Conservation (phyloP, 2,113 vertebrate genomes). For the Pelecanus crispus region DNA sequence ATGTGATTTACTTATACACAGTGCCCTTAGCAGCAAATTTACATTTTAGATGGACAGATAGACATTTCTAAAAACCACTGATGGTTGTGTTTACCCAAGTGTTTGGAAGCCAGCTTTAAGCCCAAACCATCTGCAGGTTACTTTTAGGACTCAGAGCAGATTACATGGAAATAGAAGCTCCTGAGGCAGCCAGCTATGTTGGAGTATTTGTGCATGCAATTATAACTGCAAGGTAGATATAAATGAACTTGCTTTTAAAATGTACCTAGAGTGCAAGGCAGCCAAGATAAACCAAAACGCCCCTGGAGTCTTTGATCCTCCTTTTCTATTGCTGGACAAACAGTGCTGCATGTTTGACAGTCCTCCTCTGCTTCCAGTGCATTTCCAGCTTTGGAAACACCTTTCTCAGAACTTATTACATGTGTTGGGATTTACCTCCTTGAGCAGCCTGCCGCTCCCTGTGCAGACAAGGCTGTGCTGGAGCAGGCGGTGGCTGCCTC, state of each 20-base stretch:
- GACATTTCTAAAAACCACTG: not conserved
- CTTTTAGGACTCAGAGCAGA: not conserved
- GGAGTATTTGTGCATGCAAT: not conserved
- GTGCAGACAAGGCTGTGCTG: not conserved
- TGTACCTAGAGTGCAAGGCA: fast-evolving
- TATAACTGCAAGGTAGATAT: not conserved
- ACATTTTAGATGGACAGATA: not conserved
- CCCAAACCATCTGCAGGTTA: not conserved
- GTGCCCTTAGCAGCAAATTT: not conserved
- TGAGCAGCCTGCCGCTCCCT: not conserved
- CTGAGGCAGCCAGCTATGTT: not conserved
- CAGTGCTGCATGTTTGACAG: not conserved
- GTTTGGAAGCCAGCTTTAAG: not conserved
- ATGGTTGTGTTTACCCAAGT: not conserved
- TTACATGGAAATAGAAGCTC: not conserved
- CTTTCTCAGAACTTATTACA: fast-evolving
- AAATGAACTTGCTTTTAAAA: not conserved
- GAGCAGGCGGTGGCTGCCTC: not conserved
- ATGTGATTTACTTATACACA: not conserved
- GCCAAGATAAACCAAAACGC: not conserved
- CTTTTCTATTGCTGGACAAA: not conserved
- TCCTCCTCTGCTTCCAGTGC: not conserved
- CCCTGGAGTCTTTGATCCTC: not conserved
- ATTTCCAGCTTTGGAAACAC: not conserved
- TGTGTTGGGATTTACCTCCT: not conserved